Percentiles rank a stretch among this genome's conserved stretches.
phyloP scores from a whole-genome alignment of 2,888 invertebrate genomes.

The Cheilosia pagana region DNA sequence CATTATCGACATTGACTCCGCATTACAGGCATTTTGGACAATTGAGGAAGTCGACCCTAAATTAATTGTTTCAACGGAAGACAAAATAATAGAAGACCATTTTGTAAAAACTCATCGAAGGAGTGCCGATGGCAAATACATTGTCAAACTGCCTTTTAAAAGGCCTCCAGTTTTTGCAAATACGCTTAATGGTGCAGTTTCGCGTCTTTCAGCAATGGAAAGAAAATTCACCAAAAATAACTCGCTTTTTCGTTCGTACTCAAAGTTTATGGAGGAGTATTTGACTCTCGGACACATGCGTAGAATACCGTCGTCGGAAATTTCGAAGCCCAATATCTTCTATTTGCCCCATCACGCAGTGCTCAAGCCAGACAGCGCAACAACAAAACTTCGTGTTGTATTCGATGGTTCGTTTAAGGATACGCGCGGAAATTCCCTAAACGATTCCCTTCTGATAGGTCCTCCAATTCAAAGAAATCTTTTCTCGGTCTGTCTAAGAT shows the following conservation, averaged over 20 bases:
- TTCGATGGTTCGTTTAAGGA: conserved; percentile 9
- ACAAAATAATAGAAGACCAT: too few species aligned
- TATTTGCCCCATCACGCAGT: too few species aligned
- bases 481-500: conserved; percentile 3
- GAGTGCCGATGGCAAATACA: not conserved
- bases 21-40: too few species aligned
- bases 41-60: not conserved
- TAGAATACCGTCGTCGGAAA: too few species aligned
- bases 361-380: too few species aligned
- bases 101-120: not conserved
- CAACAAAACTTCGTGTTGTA: too few species aligned
- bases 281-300: not conserved
- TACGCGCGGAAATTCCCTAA: conserved; percentile 1
- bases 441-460: conserved; percentile 4
- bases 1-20: too few species aligned
- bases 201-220: not conserved
- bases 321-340: too few species aligned
- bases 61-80: not conserved
- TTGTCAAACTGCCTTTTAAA: not conserved
- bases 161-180: not conserved
- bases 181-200: not conserved
- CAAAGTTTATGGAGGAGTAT: not conserved
- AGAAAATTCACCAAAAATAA: too few species aligned
- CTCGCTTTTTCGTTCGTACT: too few species aligned
- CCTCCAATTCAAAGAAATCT: conserved; percentile 23